Base-by-base conservation (phyloP, 2,797 vertebrate species). In the Mormyrus proboscirostris region DNA sequence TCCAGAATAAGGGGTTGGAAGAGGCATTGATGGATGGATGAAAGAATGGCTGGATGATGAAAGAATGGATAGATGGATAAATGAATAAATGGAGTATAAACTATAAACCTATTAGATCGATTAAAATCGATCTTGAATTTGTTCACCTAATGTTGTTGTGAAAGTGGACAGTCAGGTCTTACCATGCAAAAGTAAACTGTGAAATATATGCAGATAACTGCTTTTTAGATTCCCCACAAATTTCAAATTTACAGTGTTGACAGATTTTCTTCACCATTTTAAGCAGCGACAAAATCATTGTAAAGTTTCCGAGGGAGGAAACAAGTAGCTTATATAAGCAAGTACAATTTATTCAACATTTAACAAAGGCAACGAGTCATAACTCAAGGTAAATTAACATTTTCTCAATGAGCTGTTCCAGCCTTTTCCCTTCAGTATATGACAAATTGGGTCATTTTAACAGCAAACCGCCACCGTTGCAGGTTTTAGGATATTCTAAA, bases 401-500 rank as follows among this genome's bases (percentile, higher is more conserved):
- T 86, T 86, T 73, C 59, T 53, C 59, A 86, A 44, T 69, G 50
- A 49, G 86, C 10, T 86, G 49, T 69, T 87, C 49, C 47, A 38
- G 29, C 59, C 29, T 86, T 41, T 69, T 82, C 38, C 29, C 41
- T 89, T 22, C 16, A 44, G 33, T 8, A 33, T 22, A 49, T 89
- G 59, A 86, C 59, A 87, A 89, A 89, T 55, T 65, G 49, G 59
- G 49, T 55, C n/a, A 76, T 89, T 87, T 87, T 87, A 7, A 25
- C 62, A 19, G 50, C 49, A 87, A 73, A 89, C 50, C 22, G 83
- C 62, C 38, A 57, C 86, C 65, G 41, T 87, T 76, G 59, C 69
- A 65, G 69, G 86, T 88, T 90, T 90, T 90, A 65, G 69, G 69
- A 53, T 44, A 88, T 88, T 83, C 87, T 25, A 51, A 88, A 88